Conservation (phyloP, 2,113 vertebrate species). For the Cryptotis parvus region DNA sequence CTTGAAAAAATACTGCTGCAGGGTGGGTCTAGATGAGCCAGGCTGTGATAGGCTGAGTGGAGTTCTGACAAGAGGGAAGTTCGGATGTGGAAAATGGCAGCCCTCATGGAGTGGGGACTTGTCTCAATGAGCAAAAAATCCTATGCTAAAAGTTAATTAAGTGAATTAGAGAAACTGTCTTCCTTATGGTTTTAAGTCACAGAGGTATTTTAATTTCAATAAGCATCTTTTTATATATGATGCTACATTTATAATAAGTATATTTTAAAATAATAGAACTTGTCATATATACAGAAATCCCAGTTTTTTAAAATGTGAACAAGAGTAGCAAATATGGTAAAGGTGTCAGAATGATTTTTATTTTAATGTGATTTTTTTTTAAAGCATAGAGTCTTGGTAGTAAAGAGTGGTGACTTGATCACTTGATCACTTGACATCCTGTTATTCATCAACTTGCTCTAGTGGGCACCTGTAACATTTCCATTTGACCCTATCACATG, state of each 20-base stretch:
- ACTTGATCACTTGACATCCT: no score
- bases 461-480: no score
- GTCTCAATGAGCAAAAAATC: conserved; percentile 6
- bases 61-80: no score
- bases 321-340: background rate
- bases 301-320: background rate
- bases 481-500: no score
- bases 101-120: no score
- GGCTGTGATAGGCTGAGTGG: no score
- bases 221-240: background rate
- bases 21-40: no score
- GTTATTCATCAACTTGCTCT: no score
- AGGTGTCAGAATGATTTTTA: background rate
- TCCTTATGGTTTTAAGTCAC: background rate
- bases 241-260: no score
- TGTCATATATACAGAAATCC: background rate
- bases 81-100: no score
- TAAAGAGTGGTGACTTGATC: background rate
- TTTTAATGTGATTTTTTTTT: background rate
- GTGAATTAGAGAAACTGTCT: conserved; percentile 36
- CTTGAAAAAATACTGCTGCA: no score
- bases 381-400: background rate
- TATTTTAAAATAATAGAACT: conserved; percentile 47
- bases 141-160: conserved; percentile 54
- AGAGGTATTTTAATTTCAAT: conserved; percentile 5